These are phyloP conservation scores for Eptatretus burgeri DNA, from an alignment of 2,113 vertebrate species.

Conservation along the genomic window DNA sequence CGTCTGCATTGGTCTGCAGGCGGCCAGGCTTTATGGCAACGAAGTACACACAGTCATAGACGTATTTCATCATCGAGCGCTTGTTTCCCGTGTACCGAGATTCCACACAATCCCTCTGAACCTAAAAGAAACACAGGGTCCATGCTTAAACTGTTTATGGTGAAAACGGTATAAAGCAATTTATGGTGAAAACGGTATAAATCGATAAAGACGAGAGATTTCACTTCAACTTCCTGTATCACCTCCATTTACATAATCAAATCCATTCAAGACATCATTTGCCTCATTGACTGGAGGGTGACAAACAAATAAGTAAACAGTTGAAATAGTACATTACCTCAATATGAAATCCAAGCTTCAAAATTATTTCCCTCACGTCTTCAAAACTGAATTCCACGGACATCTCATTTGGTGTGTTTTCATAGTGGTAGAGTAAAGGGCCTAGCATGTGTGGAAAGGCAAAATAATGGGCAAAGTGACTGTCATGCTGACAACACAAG, in stretches of 20 bases:
- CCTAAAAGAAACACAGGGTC: constrained; percentile 20
- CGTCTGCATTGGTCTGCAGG: too few species aligned
- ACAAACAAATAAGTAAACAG: not conserved
- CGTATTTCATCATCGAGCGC: constrained; percentile 75
- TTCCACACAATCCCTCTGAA: constrained; percentile 52
- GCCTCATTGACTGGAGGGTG: not conserved
- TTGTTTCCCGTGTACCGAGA: constrained; percentile 90
- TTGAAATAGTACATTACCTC: constrained; percentile 35
- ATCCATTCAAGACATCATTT: too few species aligned
- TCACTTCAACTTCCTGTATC: too few species aligned
- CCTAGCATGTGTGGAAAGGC: constrained; percentile 20
- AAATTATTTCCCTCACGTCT: constrained; percentile 53
- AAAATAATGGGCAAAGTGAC: too few species aligned
- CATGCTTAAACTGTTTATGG: not conserved
- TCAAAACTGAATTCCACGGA: constrained; percentile 90
- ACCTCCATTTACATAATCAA: too few species aligned
- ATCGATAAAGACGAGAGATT: too few species aligned
- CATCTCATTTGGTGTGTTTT: constrained; percentile 86
- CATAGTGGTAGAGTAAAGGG: constrained; percentile 81
- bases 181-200: not conserved
- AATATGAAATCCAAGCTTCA: constrained; percentile 56
- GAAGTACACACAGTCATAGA: constrained; percentile 86
- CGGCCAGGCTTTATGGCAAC: constrained; percentile 49
- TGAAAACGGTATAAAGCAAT: not conserved
- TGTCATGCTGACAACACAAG: too few species aligned